Base-by-base conservation (phyloP, 2,797 vertebrate species). In the Nyctibius grandis region DNA sequence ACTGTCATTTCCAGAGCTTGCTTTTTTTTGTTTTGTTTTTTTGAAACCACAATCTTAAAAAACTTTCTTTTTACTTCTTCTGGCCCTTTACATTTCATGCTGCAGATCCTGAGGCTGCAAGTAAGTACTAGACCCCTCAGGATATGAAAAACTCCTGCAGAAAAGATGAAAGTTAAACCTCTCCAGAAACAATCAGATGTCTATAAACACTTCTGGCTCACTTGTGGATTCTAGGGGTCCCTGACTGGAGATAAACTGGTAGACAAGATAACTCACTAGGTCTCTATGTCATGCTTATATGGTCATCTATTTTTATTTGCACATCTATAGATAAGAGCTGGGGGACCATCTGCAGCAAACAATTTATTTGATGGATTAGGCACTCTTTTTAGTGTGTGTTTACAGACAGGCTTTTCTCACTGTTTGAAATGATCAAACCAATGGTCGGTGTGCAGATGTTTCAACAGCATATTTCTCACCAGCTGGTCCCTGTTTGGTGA, bases 301-400 rank as follows among this genome's bases (percentile, higher is more conserved):
- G 77, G 84, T 93, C 54, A 85, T 73, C 86, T 88, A 67, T 70
- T 95, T 91, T 59, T 91, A 56, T 94, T 85, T 94, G 56, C 74
- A 67, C 67, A 68, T 38, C 81, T 75, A 51, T 31, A 86, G 74
- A 57, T 0, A 8, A n/a, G 64, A 70, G 23, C 48, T 63, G 84
- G 40, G 45, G 45, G 47, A 82, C 42, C 36, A 61, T 80, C 81
- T 88, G 75, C 56, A 83, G 34, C 68, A 79, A 89, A 70, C 67
- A 74, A 75, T 95, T 87, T 82, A 38, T 92, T 68, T 94, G 82
- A 91, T 67, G 34, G 78, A 89, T 94, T 95, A 86, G 42, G n/a
- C 56, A 31, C 38, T 72, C 53, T 86, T 85, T 78, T 81, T 80
- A 60, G 53, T n/a, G 20, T 79, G 56, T 87, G 53, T 95, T 95